Percentiles rank a stretch among this genome's conserved stretches.
Evolutionary conservation across 2,113 vertebrate species (phyloP).

Genomic region (Thermophis baileyi): DNA sequence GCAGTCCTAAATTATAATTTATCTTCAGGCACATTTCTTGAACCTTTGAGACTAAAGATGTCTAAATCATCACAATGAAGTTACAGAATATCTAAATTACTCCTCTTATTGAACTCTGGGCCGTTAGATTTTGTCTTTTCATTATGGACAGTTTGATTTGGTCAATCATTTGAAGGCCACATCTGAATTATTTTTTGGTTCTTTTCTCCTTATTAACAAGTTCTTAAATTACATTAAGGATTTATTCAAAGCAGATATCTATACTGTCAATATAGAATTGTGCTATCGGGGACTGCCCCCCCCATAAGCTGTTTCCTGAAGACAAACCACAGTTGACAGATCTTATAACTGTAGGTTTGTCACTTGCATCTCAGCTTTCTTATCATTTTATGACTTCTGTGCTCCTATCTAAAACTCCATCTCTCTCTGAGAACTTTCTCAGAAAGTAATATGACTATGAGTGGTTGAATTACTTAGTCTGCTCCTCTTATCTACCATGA

Average conservation of each 20-base stretch:
- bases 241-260: neutral
- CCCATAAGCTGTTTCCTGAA: neutral
- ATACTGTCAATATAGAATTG: neutral
- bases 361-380: neutral
- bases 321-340: neutral
- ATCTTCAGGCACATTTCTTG: neutral
- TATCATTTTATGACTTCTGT: constrained; percentile 4
- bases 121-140: neutral
- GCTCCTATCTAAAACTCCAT: constrained; percentile 1
- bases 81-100: neutral
- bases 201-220: neutral
- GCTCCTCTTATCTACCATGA: neutral
- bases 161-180: neutral
- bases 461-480: neutral
- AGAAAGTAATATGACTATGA: neutral
- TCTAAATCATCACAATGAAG: neutral
- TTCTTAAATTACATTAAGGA: neutral
- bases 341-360: neutral
- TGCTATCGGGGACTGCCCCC: neutral
- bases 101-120: neutral
- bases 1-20: neutral
- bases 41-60: neutral
- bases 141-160: neutral
- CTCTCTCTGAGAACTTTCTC: neutral
- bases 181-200: neutral